Evolutionary conservation across 2,888 invertebrate genomes (phyloP).

Genomic region (Volucella inflata): DNA sequence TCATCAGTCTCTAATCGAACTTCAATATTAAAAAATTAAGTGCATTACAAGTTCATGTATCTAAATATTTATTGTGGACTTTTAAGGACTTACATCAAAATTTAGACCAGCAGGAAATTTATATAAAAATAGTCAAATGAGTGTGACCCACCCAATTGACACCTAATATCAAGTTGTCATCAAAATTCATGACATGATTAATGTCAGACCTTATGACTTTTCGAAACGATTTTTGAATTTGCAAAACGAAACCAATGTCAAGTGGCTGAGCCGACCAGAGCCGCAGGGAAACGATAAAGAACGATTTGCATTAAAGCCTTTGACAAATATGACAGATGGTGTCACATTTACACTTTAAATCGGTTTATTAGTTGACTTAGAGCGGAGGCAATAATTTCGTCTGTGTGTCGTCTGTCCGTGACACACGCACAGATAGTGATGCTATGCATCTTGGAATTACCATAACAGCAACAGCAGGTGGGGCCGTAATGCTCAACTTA

Average conservation of each 20-base stretch:
- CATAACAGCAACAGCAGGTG: constrained; percentile 66
- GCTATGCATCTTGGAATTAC: constrained; percentile 56
- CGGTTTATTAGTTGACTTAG: constrained; percentile 59
- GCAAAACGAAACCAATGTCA: constrained; percentile 10
- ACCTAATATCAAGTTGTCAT: too few relatives aligned
- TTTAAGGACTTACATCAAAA: too few relatives aligned
- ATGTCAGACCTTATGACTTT: constrained; percentile 32
- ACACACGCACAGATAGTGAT: constrained; percentile 43
- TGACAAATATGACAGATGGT: constrained; percentile 57
- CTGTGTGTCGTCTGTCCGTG: constrained; percentile 36
- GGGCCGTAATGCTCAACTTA: constrained; percentile 52
- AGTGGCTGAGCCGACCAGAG: neutral
- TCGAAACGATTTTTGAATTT: neutral
- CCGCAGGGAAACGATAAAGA: constrained; percentile 22
- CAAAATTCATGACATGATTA: neutral
- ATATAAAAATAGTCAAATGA: too few relatives aligned
- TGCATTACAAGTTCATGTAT: too few relatives aligned
- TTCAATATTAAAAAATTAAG: too few relatives aligned
- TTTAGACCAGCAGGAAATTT: too few relatives aligned
- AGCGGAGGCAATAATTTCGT: constrained; percentile 28
- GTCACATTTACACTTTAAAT: constrained; percentile 60
- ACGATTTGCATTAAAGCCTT: constrained; percentile 37
- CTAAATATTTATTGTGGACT: too few relatives aligned
- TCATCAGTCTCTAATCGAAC: too few relatives aligned
- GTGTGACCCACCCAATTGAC: too few relatives aligned